Base-by-base conservation (phyloP, 2,888 invertebrate genomes). In the Limnephilus lunatus region DNA sequence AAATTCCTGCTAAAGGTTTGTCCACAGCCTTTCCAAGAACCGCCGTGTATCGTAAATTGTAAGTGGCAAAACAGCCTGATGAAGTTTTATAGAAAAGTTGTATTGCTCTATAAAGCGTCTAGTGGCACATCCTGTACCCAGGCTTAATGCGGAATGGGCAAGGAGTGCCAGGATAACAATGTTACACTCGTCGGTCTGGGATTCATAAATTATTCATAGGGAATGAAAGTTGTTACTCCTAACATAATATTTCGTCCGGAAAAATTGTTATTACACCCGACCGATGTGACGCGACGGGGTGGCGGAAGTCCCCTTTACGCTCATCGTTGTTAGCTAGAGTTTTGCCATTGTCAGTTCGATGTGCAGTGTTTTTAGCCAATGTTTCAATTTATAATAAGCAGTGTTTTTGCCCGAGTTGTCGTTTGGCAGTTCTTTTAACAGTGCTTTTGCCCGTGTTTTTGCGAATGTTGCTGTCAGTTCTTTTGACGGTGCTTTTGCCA, bases 131-230 rank as follows among this genome's bases (percentile, higher is more conserved):
- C 86, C 86, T 86, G 86, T 86, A 44, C 30, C n/a, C 30, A n/a
- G 86, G 86, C 48, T 48, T 86, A 86, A 86, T 86, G 44, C 86
- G 44, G 86, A 44, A 32, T 87, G 87, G 68, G 32, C 53, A 68
- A 68, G 90, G 14, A 83, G 53, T 53, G 48, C 44, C 31, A 81
- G 88, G 68, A 89, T 91, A 91, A 92, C 91, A 91, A 91, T 91
- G 90, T 91, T 91, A 92, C 80, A 89, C 30, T 89, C 83, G 82
- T 80, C 85, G 35, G 85, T 53, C 89, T 35, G 35, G 80, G 91
- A 31, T 89, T 92, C 92, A 93, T 93, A 92, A 92, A 93, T 93
- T 90, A 93, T 93, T 93, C 93, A 93, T 91, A 48, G 92, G 68
- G 90, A 89, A 89, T 85, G 91, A 89, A 89, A 91, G 91, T 92